Evolutionary conservation across 2,888 invertebrate species (phyloP), one percentile per base, ranked within the genome.

Genomic region (Erebia palarica): DNA sequence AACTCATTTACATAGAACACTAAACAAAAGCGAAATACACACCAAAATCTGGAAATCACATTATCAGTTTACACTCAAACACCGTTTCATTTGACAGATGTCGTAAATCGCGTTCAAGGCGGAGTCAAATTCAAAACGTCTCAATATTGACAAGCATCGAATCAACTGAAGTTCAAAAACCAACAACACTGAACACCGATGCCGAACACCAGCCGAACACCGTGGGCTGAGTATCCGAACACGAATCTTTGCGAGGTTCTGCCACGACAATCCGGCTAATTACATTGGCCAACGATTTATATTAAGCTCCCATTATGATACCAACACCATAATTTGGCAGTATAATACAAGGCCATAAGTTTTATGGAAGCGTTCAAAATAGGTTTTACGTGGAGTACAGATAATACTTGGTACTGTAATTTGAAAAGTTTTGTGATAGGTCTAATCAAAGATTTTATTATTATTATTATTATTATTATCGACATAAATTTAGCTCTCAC

Each of bases 11-110:
- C 80, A 79, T 79, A 74, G 85, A 83, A 79, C 82, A 84, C 82
- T 75, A 74, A 75, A 78, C 78, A 76, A 75, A 77, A 61, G 66
- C 58, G 75, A 75, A 58, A 75, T 76, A 76, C 73, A 78, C 80
- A 83, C 83, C 81, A 80, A 82, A 78, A 76, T 71, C 74, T 74
- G 69, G 65, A 84, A 57, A 21, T 44, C 42, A 58, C 55, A 44
- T 58, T 44, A 47, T 27, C 80, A 82, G 44, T 57, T 66, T 47
- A 57, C 80, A 82, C 60, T 69, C 27, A 61, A 57, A 65, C 67
- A 58, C 71, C 58, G 69, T 55, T 80, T 83, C 82, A 76, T 86
- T 86, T 90, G 89, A 90, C 90, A 90, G 89, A 86, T 88, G 86
- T 88, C 86, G 87, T 86, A 77, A 81, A 81, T 84, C 82, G 85